Percentiles rank a stretch among this genome's conserved stretches.
Evolutionary conservation across 2,113 vertebrate genomes (phyloP).

Genomic region (Lamprologus lemairii): DNA sequence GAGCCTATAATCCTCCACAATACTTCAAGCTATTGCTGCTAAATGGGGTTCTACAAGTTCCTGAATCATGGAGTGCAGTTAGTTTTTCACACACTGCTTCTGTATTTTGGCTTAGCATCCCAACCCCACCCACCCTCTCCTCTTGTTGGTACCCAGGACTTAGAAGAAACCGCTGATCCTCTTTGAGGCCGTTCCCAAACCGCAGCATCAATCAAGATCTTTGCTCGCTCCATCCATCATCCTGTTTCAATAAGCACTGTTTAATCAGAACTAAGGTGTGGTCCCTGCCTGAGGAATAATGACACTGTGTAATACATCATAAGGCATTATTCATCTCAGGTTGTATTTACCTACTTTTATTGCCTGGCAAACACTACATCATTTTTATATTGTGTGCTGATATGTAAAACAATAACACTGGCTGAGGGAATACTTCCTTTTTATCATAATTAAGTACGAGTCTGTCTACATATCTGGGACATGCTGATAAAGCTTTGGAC

Average conservation of each 20-base stretch:
- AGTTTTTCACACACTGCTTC: neutral
- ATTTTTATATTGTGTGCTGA: neutral
- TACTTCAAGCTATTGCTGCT: neutral
- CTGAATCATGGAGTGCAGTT: neutral
- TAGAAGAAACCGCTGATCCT: neutral
- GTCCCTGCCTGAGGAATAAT: fast-evolving
- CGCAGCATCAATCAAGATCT: neutral
- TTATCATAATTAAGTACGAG: neutral
- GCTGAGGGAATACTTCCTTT: neutral
- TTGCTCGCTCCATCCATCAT: neutral
- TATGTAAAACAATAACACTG: neutral
- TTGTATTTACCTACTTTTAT: neutral
- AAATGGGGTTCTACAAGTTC: neutral
- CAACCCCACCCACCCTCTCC: neutral
- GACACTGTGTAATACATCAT: neutral
- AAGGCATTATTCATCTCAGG: neutral
- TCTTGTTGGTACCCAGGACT: neutral
- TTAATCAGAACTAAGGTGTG: neutral
- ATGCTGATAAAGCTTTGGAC: neutral
- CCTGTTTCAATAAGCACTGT: neutral
- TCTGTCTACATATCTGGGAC: neutral
- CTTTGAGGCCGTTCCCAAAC: neutral
- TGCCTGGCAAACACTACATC: neutral
- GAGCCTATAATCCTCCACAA: neutral
- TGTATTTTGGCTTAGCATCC: neutral